Evolutionary conservation across 2,888 invertebrate species (phyloP), one percentile per base, ranked within the genome.

Genomic region (Megamerina dolium): DNA sequence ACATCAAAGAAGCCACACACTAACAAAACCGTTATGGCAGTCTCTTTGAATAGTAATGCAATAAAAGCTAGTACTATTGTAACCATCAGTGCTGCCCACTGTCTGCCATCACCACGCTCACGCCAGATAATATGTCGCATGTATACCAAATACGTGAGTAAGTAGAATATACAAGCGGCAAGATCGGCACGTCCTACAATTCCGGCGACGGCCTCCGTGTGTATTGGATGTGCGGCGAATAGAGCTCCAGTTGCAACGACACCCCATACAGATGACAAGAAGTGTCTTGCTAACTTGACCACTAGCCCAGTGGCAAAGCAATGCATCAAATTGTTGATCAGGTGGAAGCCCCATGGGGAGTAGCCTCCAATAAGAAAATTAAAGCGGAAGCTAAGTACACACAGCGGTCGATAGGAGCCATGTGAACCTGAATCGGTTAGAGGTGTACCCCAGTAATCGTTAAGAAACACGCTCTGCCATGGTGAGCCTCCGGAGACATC

Each of bases 371-470:
- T 77, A 49, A 86, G 75, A 72, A 82, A 80, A 75, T 92, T 92
- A 54, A 90, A 76, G 57, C 92, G 82, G 75, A 89, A 93, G 55
- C 89, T 84, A 51, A 90, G 82, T 53, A 90, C 88, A 69, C 88
- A 88, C 58, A 97, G 77, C 38, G 96, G 96, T 26, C 97, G 79
- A 75, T 94, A 97, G 43, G 95, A 95, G 63, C 96, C 96, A 75
- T 97, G 96, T 12, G 94, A 94, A 39, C 95, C 95, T 52, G 84
- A 81, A 74, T 93, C 91, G 56, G 81, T 81, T 59, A 97, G 77
- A 46, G 94, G 90, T 31, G 95, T 96, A 37, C 96, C 97, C 97
- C 97, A 97, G 75, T 95, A 97, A 76, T 97, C 96, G 75, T 96
- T 86, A 70, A 81, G 80, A 66, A 94, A 82, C 58, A 94, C 78